Evolutionary conservation across 2,888 invertebrate species (phyloP).

Genomic region (Chrysolina americana): DNA sequence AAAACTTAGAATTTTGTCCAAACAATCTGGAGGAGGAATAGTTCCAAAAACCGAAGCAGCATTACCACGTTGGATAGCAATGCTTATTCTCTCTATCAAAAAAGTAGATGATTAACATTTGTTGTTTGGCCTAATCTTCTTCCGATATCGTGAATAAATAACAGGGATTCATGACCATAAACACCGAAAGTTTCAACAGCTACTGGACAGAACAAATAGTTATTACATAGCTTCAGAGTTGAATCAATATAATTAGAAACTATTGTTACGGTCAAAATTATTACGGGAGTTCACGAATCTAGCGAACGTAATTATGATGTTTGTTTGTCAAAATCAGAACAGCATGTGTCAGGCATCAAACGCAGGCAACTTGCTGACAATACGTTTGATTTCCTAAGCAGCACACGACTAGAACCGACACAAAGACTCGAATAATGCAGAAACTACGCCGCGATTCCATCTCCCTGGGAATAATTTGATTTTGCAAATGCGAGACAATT

Average conservation of each 20-base stretch:
- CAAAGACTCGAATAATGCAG: conserved; percentile 48
- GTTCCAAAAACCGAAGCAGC: no score
- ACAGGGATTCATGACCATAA: no score
- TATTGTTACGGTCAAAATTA: conserved; percentile 37
- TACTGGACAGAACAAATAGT: no score
- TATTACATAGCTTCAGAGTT: neutral
- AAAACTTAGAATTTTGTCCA: no score
- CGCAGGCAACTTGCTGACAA: conserved; percentile 53
- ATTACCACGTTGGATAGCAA: no score
- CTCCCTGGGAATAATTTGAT: conserved; percentile 48
- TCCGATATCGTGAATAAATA: no score
- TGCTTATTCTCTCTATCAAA: no score
- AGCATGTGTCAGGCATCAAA: conserved; percentile 57
- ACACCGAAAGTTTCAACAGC: no score
- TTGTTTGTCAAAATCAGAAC: conserved; percentile 56
- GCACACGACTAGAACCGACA: conserved; percentile 42
- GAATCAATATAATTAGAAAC: conserved; percentile 37
- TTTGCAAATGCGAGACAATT: conserved; percentile 46
- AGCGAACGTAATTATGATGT: conserved; percentile 57
- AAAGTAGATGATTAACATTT: no score
- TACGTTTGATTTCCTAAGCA: conserved; percentile 58
- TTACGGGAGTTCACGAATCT: conserved; percentile 46
- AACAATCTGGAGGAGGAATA: no score
- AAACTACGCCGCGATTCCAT: conserved; percentile 47
- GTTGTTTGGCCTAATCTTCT: no score